Evolutionary conservation across 2,113 vertebrate genomes (phyloP).

Genomic region (Jaculus jaculus): DNA sequence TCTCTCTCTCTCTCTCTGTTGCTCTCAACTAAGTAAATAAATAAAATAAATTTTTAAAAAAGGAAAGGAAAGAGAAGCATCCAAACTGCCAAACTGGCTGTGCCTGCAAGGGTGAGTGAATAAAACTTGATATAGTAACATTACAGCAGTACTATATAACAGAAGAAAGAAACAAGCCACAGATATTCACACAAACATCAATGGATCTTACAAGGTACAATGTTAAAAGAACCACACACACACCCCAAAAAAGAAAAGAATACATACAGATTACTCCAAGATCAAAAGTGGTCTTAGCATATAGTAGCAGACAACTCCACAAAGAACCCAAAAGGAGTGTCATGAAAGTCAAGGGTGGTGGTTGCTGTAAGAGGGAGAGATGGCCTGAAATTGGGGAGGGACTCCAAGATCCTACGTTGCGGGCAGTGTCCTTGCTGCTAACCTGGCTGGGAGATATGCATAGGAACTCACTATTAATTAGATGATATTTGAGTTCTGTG

Average conservation of each 20-base stretch:
- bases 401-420: neutral
- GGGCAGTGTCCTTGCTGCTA: neutral
- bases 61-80: constrained; percentile 7
- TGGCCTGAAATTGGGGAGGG: neutral
- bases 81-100: neutral
- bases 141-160: neutral
- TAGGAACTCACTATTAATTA: neutral
- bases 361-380: neutral
- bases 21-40: too few species aligned
- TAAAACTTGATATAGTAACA: neutral
- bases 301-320: neutral
- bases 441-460: neutral
- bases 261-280: neutral
- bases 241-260: neutral
- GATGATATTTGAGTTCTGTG: neutral
- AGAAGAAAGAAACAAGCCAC: neutral
- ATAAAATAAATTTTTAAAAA: too few species aligned
- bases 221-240: neutral
- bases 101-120: neutral
- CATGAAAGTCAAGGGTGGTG: neutral
- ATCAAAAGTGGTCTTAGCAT: constrained; percentile 3
- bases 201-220: neutral
- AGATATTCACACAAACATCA: neutral
- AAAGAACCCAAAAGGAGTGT: neutral
- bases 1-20: too few species aligned